Conservation (phyloP, 2,113 vertebrate genomes). For the Toxotes jaculatrix region DNA sequence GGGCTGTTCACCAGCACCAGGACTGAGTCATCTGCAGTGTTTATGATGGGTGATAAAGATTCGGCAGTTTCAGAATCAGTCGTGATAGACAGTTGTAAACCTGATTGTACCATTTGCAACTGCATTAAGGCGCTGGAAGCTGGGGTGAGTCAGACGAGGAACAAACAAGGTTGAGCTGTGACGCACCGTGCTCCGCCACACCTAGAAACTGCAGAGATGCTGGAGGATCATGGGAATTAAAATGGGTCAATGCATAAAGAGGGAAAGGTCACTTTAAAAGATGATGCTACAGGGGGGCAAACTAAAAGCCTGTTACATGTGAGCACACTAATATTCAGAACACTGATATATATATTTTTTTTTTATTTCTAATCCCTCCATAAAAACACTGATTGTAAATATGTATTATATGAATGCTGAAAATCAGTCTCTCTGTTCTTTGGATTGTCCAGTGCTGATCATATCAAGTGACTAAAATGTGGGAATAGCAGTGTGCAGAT, state of each 20-base stretch:
- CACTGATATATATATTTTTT: too few relatives aligned
- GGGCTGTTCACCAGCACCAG: neutral
- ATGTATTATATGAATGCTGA: neutral
- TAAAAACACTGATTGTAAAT: neutral
- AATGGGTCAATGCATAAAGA: constrained; percentile 22
- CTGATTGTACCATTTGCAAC: constrained; percentile 39
- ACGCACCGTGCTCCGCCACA: constrained; percentile 62
- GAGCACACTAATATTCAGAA: neutral
- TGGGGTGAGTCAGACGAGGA: constrained; percentile 71
- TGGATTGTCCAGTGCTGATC: neutral
- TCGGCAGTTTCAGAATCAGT: constrained; percentile 1
- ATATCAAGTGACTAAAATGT: neutral
- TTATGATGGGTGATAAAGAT: constrained; percentile 31
- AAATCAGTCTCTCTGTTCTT: neutral
- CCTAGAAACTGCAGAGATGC: constrained; percentile 71
- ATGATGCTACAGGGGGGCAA: neutral
- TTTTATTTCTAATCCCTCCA: too few relatives aligned
- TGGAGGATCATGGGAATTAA: constrained; percentile 51
- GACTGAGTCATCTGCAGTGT: constrained; percentile 47
- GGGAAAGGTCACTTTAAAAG: constrained; percentile 27
- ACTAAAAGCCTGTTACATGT: neutral
- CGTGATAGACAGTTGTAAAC: constrained; percentile 18
- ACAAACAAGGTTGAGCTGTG: constrained; percentile 73
- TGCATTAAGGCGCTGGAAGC: constrained; percentile 60
- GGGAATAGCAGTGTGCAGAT: neutral